Percentiles rank a stretch among this genome's conserved stretches.
Conservation (phyloP, 2,113 vertebrate species). For the Patagioenas fasciata region DNA sequence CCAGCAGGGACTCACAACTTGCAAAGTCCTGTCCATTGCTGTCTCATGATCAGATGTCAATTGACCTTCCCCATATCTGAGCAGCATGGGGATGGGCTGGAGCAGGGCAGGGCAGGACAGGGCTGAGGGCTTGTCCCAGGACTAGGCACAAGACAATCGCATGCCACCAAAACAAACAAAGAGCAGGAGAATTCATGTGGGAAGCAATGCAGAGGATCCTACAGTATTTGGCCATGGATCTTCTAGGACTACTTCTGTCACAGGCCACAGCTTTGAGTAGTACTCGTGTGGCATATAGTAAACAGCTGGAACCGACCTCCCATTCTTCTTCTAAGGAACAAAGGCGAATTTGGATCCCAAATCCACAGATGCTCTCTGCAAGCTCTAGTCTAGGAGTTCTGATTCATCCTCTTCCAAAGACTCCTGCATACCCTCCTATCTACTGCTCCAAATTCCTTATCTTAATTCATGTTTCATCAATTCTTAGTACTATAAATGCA, state of each 20-base stretch:
- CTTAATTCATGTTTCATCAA: background rate
- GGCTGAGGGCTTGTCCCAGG: background rate
- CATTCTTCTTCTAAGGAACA: background rate
- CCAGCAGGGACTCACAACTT: background rate
- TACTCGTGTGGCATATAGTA: background rate
- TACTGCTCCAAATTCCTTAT: background rate
- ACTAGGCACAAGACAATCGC: accelerated
- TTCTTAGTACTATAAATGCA: slow-evolving; percentile 13
- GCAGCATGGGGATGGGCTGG: background rate
- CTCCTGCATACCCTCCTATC: background rate
- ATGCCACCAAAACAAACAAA: background rate
- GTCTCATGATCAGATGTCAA: background rate
- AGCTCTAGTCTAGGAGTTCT: background rate
- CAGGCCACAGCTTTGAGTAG: background rate
- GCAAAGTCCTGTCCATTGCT: background rate
- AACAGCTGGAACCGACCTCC: background rate
- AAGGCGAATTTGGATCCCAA: background rate
- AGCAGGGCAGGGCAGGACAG: background rate
- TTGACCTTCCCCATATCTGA: background rate
- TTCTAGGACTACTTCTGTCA: background rate
- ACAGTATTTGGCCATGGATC: background rate
- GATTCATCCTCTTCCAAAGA: background rate
- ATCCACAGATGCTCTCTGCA: background rate
- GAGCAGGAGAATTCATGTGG: background rate
- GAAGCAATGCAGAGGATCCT: background rate